These are phyloP conservation scores for Labroides dimidiatus DNA, from an alignment of 2,797 vertebrate species.

Conservation along the genomic window DNA sequence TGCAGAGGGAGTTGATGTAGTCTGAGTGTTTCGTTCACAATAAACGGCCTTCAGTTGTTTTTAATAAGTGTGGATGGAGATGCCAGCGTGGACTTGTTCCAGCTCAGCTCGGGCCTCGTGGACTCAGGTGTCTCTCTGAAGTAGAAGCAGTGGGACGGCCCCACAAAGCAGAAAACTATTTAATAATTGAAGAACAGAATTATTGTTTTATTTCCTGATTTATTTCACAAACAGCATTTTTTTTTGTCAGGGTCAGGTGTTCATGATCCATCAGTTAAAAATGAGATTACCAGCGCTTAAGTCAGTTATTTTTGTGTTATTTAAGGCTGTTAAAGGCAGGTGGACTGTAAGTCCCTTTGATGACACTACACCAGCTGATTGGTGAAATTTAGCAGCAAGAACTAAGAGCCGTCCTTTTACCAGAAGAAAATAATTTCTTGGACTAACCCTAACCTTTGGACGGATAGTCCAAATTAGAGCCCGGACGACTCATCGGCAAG, in stretches of 20 bases:
- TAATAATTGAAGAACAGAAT: background rate
- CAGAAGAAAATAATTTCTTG: too few relatives aligned
- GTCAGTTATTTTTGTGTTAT: too few relatives aligned
- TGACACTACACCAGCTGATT: too few relatives aligned
- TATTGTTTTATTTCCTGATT: background rate
- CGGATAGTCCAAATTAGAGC: too few relatives aligned
- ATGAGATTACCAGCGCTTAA: too few relatives aligned
- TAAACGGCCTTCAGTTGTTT: conserved; percentile 57
- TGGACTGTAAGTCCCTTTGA: too few relatives aligned
- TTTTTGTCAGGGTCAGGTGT: background rate
- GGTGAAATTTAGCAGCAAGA: too few relatives aligned
- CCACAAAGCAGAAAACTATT: background rate
- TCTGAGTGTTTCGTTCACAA: conserved; percentile 41
- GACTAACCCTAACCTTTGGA: too few relatives aligned
- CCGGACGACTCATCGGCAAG: too few relatives aligned
- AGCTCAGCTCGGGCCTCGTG: conserved; percentile 9
- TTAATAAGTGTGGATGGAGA: conserved; percentile 60
- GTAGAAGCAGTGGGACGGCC: background rate
- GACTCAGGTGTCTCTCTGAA: conserved; percentile 35
- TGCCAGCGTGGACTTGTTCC: conserved; percentile 48
- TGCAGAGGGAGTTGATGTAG: conserved; percentile 41
- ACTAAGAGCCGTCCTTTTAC: too few relatives aligned
- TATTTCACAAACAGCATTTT: background rate
- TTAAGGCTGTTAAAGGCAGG: too few relatives aligned
- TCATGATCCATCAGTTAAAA: too few relatives aligned